phyloP scores from a whole-genome alignment of 1,140 invertebrate species.

The Oreohelix idahoensis region DNA sequence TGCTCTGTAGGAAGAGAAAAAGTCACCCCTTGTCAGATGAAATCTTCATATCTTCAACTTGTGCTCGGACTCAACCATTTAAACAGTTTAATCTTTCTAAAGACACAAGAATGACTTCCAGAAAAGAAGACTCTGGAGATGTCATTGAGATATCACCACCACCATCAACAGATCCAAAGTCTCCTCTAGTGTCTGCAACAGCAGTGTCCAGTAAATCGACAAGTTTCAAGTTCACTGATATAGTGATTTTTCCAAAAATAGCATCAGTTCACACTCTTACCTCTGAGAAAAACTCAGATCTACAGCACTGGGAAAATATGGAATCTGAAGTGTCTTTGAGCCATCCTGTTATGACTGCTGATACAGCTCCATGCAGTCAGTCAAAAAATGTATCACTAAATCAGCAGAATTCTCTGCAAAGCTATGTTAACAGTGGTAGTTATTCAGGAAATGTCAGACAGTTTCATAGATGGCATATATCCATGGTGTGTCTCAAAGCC shows the following conservation, averaged over 20 bases:
- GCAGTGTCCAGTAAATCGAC: background rate
- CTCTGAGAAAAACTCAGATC: background rate
- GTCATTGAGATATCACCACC: background rate
- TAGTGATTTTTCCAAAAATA: background rate
- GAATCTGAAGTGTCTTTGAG: background rate
- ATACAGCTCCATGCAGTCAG: background rate
- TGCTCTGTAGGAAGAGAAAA: conserved; percentile 34
- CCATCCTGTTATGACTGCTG: background rate
- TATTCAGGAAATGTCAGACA: background rate
- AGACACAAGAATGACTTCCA: background rate
- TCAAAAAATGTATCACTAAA: background rate
- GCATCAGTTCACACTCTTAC: background rate
- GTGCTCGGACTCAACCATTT: conserved; percentile 34
- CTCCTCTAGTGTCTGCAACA: background rate
- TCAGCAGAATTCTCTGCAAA: background rate
- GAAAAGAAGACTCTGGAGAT: background rate
- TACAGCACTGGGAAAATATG: background rate
- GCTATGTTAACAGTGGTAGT: background rate
- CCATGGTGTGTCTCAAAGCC: conserved; percentile 64
- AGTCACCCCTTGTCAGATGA: conserved; percentile 38
- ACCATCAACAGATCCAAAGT: background rate
- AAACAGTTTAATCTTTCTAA: background rate
- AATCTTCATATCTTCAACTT: conserved; percentile 33
- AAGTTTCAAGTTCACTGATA: background rate
- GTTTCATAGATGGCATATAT: conserved; percentile 57